Percentiles rank a stretch among this genome's conserved stretches.
Evolutionary conservation across 2,888 invertebrate species (phyloP).

Genomic region (Plemyria rubiginata): DNA sequence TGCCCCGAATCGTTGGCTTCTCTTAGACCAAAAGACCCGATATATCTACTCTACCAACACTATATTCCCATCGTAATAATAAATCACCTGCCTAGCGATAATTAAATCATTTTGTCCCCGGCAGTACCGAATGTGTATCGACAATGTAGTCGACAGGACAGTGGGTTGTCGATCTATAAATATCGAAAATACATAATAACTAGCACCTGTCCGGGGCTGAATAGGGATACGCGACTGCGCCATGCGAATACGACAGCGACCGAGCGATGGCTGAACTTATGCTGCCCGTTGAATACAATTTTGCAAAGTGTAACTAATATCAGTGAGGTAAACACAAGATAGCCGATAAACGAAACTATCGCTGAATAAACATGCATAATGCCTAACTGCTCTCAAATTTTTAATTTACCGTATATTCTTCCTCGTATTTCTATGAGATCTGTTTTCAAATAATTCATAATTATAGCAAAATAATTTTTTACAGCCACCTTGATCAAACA

Average conservation of each 20-base stretch:
- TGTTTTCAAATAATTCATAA: background rate
- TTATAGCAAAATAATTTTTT: background rate
- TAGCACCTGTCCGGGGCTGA: slow-evolving; percentile 31
- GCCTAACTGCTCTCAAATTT: no score
- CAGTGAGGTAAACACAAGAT: slow-evolving; percentile 3
- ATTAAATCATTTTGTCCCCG: slow-evolving; percentile 1
- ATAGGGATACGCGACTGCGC: slow-evolving; percentile 15
- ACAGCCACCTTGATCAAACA: no score
- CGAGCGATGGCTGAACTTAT: slow-evolving; percentile 20
- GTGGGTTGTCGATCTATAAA: slow-evolving; percentile 33
- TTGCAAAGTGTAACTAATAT: slow-evolving; percentile 14
- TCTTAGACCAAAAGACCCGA: no score
- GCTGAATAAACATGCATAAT: background rate
- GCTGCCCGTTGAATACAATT: slow-evolving; percentile 21
- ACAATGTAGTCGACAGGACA: slow-evolving; percentile 18
- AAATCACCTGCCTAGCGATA: background rate
- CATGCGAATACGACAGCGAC: slow-evolving; percentile 14
- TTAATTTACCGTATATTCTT: no score
- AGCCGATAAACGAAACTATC: background rate
- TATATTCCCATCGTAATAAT: background rate
- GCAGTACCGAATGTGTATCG: slow-evolving; percentile 13
- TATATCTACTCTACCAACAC: no score
- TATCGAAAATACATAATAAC: slow-evolving; percentile 29
- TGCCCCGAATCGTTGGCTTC: no score
- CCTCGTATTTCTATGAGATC: background rate